These are phyloP conservation scores for Drosophila cardini DNA, from an alignment of 1,140 invertebrate genomes.

Conservation along the genomic window DNA sequence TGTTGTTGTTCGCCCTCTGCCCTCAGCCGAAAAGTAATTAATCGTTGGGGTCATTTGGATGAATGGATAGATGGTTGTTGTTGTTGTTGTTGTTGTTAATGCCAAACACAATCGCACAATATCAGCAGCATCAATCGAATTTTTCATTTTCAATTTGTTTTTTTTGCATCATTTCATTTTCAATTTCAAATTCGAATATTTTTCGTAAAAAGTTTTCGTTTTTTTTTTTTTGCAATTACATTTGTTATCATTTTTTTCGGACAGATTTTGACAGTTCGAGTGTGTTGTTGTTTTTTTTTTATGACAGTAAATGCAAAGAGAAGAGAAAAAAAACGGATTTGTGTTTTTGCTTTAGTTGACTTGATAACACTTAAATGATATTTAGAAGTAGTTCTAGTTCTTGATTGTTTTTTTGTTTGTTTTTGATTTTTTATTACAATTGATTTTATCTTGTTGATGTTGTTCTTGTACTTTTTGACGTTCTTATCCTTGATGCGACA, in stretches of 20 bases:
- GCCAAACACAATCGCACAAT: conserved; percentile 48
- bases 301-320: conserved; percentile 76
- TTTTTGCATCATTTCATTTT: conserved; percentile 7
- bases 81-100: conserved; percentile 15
- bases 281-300: conserved; percentile 57
- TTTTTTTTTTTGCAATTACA: conserved; percentile 19
- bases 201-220: neutral
- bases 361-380: conserved; percentile 73
- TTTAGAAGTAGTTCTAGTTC: conserved; percentile 42
- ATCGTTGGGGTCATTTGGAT: conserved; percentile 8
- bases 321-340: conserved; percentile 76
- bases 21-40: conserved; percentile 24
- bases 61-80: conserved; percentile 10
- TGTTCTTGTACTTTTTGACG: conserved; percentile 8
- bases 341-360: conserved; percentile 75
- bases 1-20: conserved; percentile 61
- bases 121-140: conserved; percentile 46
- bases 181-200: conserved; percentile 16
- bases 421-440: too few species aligned
- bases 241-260: conserved; percentile 25
- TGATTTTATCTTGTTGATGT: conserved; percentile 2
- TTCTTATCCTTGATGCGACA: neutral
- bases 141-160: conserved; percentile 31
- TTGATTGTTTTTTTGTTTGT: conserved; percentile 22
- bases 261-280: conserved; percentile 40